These are phyloP conservation scores for Andrena flavipes DNA, from an alignment of 2,888 invertebrate genomes.

Conservation along the genomic window DNA sequence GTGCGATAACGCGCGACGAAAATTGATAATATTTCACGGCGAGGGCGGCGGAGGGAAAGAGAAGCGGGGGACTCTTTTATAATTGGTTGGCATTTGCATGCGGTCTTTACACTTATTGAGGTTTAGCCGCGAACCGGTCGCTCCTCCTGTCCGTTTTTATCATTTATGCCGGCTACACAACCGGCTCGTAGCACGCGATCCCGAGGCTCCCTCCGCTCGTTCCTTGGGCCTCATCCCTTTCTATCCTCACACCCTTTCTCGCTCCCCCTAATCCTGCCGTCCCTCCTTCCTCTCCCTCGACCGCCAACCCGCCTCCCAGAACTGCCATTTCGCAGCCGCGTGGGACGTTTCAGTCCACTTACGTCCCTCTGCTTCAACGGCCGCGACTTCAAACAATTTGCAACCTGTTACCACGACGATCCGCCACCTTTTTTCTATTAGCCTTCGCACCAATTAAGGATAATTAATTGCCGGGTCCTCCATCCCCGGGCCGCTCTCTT, in stretches of 20 bases:
- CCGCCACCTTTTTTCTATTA: constrained; percentile 47
- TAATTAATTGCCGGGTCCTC: constrained; percentile 40
- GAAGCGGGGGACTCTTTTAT: constrained; percentile 64
- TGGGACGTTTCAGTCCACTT: constrained; percentile 69
- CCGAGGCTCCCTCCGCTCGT: constrained; percentile 37
- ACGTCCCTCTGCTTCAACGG: constrained; percentile 53
- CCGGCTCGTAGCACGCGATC: constrained; percentile 77
- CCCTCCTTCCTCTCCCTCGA: constrained; percentile 30
- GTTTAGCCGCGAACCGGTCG: constrained; percentile 77
- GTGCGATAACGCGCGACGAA: constrained; percentile 65
- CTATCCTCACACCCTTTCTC: constrained; percentile 52
- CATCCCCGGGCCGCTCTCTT: background rate
- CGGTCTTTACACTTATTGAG: constrained; percentile 75
- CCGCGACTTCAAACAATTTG: constrained; percentile 61
- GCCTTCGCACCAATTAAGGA: constrained; percentile 29
- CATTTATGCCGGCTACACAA: constrained; percentile 77
- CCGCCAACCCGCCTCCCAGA: constrained; percentile 33
- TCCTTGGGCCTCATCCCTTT: constrained; percentile 28
- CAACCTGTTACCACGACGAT: constrained; percentile 58
- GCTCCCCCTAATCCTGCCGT: constrained; percentile 48
- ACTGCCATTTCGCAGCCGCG: constrained; percentile 69
- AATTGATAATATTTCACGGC: constrained; percentile 77
- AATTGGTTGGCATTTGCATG: constrained; percentile 77
- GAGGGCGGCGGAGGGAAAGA: constrained; percentile 16
- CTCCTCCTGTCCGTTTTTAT: constrained; percentile 78